Evolutionary conservation across 2,888 invertebrate genomes (phyloP).

Genomic region (Tridacna crocea): DNA sequence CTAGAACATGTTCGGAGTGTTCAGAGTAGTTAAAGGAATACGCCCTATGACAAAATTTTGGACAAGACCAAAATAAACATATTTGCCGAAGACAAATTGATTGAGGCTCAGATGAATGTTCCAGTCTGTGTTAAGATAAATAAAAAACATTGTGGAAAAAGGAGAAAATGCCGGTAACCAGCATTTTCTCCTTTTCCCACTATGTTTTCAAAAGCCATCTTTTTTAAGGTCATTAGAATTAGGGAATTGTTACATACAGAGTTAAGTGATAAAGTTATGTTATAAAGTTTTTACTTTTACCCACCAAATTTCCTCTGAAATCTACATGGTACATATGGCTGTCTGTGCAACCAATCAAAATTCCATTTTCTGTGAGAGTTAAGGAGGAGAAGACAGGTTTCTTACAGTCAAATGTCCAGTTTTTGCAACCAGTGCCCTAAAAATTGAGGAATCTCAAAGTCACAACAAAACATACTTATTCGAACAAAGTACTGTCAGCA

Average conservation of each 20-base stretch:
- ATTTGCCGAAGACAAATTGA: no score
- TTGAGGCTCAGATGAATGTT: no score
- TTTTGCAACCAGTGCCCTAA: conserved; percentile 85
- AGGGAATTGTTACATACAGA: no score
- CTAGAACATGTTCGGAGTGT: no score
- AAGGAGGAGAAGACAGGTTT: conserved; percentile 90
- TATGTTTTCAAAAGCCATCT: neutral
- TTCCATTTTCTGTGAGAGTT: conserved; percentile 66
- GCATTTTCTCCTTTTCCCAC: neutral
- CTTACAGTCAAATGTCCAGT: conserved; percentile 87
- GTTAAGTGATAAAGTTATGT: no score
- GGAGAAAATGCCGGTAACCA: neutral
- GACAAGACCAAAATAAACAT: no score
- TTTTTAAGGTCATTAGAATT: no score
- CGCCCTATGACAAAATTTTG: no score
- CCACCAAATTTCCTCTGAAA: conserved; percentile 75
- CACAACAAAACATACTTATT: neutral
- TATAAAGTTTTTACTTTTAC: no score
- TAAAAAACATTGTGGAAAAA: neutral
- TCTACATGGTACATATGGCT: conserved; percentile 75
- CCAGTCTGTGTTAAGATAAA: no score
- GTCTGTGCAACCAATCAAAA: conserved; percentile 82
- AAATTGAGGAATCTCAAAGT: conserved; percentile 22
- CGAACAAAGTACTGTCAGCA: no score
- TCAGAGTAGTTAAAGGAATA: no score